Percentiles rank a stretch among this genome's conserved stretches.
Conservation (phyloP, 2,888 invertebrate genomes). For the Cephus runcator region DNA sequence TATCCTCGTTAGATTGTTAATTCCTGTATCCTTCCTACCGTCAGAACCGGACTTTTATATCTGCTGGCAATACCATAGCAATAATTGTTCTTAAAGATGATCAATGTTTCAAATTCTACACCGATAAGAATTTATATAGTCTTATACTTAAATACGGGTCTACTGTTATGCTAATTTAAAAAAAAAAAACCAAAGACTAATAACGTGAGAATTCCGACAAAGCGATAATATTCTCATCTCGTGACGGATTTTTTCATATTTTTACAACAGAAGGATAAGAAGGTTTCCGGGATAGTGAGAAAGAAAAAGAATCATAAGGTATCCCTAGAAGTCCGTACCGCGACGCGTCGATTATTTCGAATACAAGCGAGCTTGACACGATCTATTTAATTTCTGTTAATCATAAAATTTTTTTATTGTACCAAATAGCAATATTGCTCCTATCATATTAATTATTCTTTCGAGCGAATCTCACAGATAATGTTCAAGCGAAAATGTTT, state of each 20-base stretch:
- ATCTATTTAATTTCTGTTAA: not conserved
- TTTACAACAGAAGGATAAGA: not conserved
- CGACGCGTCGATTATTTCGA: not conserved
- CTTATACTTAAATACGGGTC: not conserved
- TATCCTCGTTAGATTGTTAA: not conserved
- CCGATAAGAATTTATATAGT: not conserved
- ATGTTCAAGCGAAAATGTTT: not conserved
- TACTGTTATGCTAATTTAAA: not conserved
- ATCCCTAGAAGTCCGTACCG: not conserved
- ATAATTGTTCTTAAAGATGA: not conserved
- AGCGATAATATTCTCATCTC: not conserved
- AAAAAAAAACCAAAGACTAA: not conserved
- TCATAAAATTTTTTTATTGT: not conserved
- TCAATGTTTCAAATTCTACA: not conserved
- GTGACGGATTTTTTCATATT: not conserved
- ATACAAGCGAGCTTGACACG: not conserved
- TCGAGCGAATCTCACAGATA: not conserved
- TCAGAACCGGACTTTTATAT: not conserved
- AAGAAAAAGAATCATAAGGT: not conserved
- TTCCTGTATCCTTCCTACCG: not conserved
- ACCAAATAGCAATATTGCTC: not conserved
- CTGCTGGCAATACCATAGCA: not conserved
- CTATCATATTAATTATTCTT: not conserved
- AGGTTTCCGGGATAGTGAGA: not conserved
- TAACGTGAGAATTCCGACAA: not conserved